Evolutionary conservation across 2,888 invertebrate species (phyloP).

Genomic region (Yponomeuta evonymella): DNA sequence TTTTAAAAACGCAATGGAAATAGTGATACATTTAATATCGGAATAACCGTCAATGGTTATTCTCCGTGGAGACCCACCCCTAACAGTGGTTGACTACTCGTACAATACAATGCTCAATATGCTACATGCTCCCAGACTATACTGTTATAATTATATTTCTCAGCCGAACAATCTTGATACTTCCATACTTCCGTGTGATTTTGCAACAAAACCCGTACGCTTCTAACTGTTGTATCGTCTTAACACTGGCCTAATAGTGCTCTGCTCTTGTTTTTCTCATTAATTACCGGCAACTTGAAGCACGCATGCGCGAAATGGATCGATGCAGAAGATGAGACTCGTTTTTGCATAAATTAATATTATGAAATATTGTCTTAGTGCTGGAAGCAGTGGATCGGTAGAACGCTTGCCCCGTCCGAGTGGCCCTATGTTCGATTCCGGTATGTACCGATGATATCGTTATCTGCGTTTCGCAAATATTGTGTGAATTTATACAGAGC

Average conservation of each 20-base stretch:
- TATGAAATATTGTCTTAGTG: background rate
- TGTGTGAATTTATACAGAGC: no score
- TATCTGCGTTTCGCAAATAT: no score
- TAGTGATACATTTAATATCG: no score
- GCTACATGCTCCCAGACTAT: background rate
- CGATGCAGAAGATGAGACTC: background rate
- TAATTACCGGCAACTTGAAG: conserved; percentile 2
- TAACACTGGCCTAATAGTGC: background rate
- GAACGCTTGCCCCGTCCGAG: no score
- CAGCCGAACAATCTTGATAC: background rate
- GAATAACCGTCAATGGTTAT: no score
- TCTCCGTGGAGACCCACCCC: no score
- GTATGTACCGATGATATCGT: no score
- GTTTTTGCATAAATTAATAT: background rate
- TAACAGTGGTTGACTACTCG: no score
- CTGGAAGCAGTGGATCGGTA: no score
- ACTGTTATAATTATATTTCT: conserved; percentile 6
- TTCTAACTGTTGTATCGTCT: conserved; percentile 4
- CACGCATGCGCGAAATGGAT: background rate
- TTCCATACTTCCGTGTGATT: conserved; percentile 11
- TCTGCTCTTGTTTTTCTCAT: conserved; percentile 7
- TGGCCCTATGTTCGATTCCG: no score
- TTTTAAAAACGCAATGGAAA: no score
- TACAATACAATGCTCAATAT: background rate
- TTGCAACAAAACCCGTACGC: background rate